Evolutionary conservation across 2,888 invertebrate genomes (phyloP).

Genomic region (Xanthia togata): DNA sequence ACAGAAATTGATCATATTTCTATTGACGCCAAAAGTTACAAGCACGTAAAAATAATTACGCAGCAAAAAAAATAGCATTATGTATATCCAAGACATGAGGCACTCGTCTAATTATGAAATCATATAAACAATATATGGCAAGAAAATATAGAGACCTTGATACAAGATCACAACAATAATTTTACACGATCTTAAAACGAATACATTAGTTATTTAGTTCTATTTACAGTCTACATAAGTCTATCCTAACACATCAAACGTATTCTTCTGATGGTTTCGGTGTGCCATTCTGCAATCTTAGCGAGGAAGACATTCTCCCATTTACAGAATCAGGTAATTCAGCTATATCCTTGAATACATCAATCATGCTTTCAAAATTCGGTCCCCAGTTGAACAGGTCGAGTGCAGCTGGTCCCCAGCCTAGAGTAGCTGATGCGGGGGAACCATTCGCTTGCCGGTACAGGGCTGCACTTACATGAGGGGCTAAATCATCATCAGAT

Average conservation of each 20-base stretch:
- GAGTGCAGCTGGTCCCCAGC: slow-evolving; percentile 93
- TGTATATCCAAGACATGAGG: slow-evolving; percentile 36
- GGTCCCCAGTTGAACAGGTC: slow-evolving; percentile 98
- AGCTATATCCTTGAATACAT: slow-evolving; percentile 98
- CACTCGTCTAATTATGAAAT: slow-evolving; percentile 54
- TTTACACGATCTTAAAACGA: slow-evolving; percentile 79
- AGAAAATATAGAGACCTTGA: slow-evolving; percentile 88
- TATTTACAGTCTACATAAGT: slow-evolving; percentile 71
- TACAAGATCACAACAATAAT: slow-evolving; percentile 87
- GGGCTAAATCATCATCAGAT: slow-evolving; percentile 96
- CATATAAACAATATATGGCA: slow-evolving; percentile 87
- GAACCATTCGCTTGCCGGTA: slow-evolving; percentile 95
- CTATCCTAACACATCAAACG: slow-evolving; percentile 89
- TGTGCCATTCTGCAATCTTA: slow-evolving; percentile 94
- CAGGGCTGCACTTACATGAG: slow-evolving; percentile 94
- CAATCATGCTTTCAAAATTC: slow-evolving; percentile 98
- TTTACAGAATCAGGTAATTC: slow-evolving; percentile 96
- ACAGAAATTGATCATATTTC: neutral
- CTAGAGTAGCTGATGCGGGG: slow-evolving; percentile 94
- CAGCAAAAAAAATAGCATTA: slow-evolving; percentile 6
- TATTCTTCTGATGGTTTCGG: slow-evolving; percentile 97
- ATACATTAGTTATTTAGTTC: slow-evolving; percentile 62
- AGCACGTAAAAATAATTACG: neutral
- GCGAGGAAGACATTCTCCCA: slow-evolving; percentile 93
- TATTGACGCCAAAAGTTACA: neutral